These are phyloP conservation scores for Hystrix cristata DNA, from an alignment of 2,113 vertebrate genomes.

Conservation along the genomic window DNA sequence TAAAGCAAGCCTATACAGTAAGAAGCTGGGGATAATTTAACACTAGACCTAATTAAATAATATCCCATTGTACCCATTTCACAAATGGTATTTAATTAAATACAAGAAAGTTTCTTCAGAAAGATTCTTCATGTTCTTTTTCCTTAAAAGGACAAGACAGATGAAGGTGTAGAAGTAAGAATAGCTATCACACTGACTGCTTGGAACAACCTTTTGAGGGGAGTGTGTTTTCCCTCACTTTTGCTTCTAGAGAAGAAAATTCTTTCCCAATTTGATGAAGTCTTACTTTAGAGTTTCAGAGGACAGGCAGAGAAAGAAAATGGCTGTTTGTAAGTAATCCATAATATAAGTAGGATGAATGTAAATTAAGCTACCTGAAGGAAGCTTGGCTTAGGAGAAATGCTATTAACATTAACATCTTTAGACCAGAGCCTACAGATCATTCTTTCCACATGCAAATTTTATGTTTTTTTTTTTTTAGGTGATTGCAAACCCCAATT, in stretches of 20 bases:
- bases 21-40: background rate
- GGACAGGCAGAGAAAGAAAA: constrained; percentile 3
- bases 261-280: constrained; percentile 22
- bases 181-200: background rate
- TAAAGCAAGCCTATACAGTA: background rate
- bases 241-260: constrained; percentile 1
- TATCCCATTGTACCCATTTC: background rate
- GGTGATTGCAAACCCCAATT: background rate
- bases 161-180: background rate
- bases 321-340: background rate
- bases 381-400: background rate
- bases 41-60: constrained; percentile 31
- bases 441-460: background rate
- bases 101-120: background rate
- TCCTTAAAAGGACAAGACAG: constrained; percentile 5
- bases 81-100: background rate
- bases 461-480: background rate
- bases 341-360: background rate
- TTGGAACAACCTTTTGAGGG: background rate
- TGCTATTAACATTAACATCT: background rate
- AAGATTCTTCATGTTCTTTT: constrained; percentile 26
- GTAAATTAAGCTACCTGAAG: background rate
- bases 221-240: background rate
- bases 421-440: background rate
- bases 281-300: background rate